Evolutionary conservation across 1,140 invertebrate genomes (phyloP).

Genomic region (Nephotettix cincticeps): DNA sequence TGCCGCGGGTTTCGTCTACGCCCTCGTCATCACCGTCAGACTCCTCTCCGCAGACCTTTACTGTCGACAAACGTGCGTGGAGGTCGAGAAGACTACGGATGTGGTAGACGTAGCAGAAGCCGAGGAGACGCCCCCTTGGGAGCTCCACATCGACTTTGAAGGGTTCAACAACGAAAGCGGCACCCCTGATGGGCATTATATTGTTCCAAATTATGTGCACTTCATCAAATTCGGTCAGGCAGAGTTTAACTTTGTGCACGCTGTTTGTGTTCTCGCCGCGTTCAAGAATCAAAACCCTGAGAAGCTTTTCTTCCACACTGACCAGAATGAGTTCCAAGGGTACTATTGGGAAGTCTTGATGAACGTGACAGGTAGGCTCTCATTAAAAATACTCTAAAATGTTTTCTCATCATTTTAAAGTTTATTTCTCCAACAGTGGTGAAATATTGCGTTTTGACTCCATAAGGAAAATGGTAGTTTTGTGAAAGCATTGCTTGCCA

Average conservation of each 20-base stretch:
- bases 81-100: not conserved
- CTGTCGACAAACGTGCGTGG: not conserved
- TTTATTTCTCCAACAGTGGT: too few relatives aligned
- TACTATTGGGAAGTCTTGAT: constrained; percentile 36
- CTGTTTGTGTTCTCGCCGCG: constrained; percentile 32
- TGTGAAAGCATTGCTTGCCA: too few relatives aligned
- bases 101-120: not conserved
- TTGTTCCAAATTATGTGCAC: constrained; percentile 39
- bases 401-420: too few relatives aligned
- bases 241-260: constrained; percentile 29
- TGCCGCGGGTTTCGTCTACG: not conserved
- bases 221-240: constrained; percentile 31
- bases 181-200: constrained; percentile 29
- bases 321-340: constrained; percentile 30
- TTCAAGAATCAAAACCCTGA: constrained; percentile 38
- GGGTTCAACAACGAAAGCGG: constrained; percentile 38
- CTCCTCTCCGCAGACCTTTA: not conserved
- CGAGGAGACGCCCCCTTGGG: not conserved
- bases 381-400: too few relatives aligned
- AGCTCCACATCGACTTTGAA: constrained; percentile 28
- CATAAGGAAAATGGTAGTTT: too few relatives aligned
- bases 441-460: too few relatives aligned
- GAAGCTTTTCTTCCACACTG: constrained; percentile 36
- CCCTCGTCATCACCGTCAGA: not conserved
- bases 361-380: not conserved